A percentile compares a stretch with the other conserved stretches of the same genome.
Conservation (phyloP, 2,888 invertebrate species). For the Frankliniella fusca region DNA sequence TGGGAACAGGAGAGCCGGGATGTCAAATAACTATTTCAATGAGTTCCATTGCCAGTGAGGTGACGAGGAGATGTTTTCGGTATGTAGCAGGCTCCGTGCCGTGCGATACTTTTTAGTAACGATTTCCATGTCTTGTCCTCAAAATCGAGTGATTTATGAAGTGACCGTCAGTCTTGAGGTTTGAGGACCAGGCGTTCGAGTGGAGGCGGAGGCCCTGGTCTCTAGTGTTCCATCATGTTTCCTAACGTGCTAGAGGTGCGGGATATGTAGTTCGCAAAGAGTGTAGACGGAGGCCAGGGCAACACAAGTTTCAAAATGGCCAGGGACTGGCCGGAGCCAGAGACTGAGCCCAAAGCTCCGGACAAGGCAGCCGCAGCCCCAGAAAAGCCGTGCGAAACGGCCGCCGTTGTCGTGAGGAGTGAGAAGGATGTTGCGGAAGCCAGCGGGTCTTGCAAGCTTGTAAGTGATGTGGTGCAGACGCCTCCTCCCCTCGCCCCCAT, state of each 20-base stretch:
- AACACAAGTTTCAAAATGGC: constrained; percentile 13
- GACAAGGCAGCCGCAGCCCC: background rate
- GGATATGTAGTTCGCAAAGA: background rate
- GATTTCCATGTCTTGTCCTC: background rate
- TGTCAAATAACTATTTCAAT: too few species aligned
- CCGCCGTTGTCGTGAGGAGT: background rate
- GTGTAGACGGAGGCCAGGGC: background rate
- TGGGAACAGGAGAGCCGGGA: too few species aligned
- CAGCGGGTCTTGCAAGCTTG: constrained; percentile 15
- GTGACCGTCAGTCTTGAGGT: background rate
- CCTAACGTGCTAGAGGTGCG: background rate
- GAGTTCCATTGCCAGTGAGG: too few species aligned
- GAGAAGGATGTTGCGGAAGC: background rate
- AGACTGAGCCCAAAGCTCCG: constrained; percentile 3
- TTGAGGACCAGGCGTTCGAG: background rate
- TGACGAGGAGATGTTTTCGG: constrained; percentile 11
- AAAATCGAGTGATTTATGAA: background rate
- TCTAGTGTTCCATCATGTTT: background rate
- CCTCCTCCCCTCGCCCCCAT: background rate
- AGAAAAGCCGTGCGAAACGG: background rate
- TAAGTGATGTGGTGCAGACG: background rate
- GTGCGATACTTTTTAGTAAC: background rate
- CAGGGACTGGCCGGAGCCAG: background rate
- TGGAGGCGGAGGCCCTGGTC: background rate
- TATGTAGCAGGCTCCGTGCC: constrained; percentile 20